Conservation (phyloP, 1,140 invertebrate genomes). For the Sarcophaga bullata region DNA sequence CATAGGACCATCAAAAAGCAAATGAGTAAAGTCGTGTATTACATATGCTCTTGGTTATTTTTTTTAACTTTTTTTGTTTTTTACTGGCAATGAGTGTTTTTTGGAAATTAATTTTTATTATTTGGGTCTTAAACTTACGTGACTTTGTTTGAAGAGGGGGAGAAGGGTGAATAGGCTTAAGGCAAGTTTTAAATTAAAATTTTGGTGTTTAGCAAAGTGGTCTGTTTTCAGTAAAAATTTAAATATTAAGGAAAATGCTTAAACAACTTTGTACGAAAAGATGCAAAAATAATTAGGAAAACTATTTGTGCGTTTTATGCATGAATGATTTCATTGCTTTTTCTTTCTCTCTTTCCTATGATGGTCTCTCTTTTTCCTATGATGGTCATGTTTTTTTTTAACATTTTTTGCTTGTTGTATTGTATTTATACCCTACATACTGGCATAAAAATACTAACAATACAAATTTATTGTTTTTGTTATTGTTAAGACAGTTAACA, state of each 20-base stretch:
- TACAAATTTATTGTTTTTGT: no score
- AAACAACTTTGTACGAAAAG: neutral
- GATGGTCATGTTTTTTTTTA: neutral
- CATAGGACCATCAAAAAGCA: neutral
- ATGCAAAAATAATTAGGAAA: neutral
- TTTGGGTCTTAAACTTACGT: constrained; percentile 3
- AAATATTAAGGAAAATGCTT: neutral
- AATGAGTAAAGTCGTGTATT: neutral
- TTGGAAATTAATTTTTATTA: neutral
- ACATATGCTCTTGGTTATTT: neutral
- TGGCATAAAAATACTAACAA: neutral
- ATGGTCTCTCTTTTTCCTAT: neutral
- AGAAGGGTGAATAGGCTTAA: neutral
- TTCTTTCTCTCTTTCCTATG: neutral
- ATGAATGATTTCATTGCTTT: neutral
- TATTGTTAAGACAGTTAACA: no score
- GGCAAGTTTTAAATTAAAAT: neutral
- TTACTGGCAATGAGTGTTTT: constrained; percentile 2
- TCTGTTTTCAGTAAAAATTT: neutral
- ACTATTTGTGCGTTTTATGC: neutral
- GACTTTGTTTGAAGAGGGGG: neutral
- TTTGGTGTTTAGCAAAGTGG: neutral
- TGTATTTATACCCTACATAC: neutral
- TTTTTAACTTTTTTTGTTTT: neutral
- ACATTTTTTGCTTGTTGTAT: no score